Base-by-base conservation (phyloP, 2,888 invertebrate genomes). In the Oxyteleia sp. region DNA sequence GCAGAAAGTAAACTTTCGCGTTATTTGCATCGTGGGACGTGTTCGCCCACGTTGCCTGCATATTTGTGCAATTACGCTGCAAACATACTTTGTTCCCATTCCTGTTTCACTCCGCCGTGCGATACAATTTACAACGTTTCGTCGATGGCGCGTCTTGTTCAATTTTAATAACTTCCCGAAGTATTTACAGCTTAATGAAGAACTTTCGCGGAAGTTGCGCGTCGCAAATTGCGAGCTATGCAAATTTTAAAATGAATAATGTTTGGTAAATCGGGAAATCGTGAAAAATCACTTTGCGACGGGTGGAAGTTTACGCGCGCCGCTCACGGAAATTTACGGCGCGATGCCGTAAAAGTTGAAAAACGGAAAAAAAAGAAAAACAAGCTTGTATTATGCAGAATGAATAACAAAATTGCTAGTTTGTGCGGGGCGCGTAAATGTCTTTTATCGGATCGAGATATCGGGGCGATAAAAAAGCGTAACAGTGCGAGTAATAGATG, bases 201-300 rank as follows among this genome's bases (percentile, higher is more conserved):
- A 72, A 80, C 64, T 66, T 72, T 80, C 10, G 61, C 10, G n/a
- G 13, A 57, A 64, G 64, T 79, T 79, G 8, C 16, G 55, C 63
- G 64, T 64, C 18, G 49, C 79, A 72, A 72, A 72, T 72, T 72
- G 72, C 72, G 45, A 57, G 51, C 66, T 47, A 78, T 69, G 69
- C 78, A 78, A 69, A 78, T 78, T 78, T 61, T 13, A 16, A 69
- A 69, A 78, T 78, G 78, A 78, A 78, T 78, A 78, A 78, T 78
- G 69, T 59, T 69, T 43, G 51, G 47, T 61, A 55, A 43, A 69
- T 69, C 63, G 63, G 63, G 43, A 53, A 78, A 78, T 53, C 49
- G 55, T 59, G 72, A 80, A 72, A 80, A 72, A 80, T 80, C 63
- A 79, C 71, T 79, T 64, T 64, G 61, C 47, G 55, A 35, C 38